Conservation (phyloP, 2,113 vertebrate genomes). For the Struthio camelus region DNA sequence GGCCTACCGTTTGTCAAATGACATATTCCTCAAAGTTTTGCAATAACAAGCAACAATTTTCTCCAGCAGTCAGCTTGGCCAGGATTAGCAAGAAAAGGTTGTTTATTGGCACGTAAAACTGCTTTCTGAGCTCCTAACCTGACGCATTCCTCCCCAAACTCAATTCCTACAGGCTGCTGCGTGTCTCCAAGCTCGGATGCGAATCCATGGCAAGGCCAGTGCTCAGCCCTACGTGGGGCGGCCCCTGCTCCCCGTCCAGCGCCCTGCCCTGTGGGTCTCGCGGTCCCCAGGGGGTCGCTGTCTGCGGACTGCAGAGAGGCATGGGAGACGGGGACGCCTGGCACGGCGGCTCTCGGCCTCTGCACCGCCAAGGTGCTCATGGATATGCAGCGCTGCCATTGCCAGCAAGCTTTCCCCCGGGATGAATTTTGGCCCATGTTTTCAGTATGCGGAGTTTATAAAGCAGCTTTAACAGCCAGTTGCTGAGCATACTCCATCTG, state of each 20-base stretch:
- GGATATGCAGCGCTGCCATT: rapidly evolving
- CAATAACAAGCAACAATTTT: neutral
- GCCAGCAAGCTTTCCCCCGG: neutral
- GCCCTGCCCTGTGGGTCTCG: neutral
- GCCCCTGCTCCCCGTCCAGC: neutral
- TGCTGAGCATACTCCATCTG: neutral
- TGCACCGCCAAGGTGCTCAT: rapidly evolving
- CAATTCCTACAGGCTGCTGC: neutral
- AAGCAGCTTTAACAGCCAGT: neutral
- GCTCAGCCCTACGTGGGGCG: neutral
- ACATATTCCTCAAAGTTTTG: rapidly evolving
- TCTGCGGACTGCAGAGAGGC: rapidly evolving
- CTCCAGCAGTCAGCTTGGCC: neutral
- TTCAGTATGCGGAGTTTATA: neutral
- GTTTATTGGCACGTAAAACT: neutral
- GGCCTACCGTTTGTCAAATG: rapidly evolving
- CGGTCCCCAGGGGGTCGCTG: neutral
- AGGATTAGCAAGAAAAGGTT: neutral
- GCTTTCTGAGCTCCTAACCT: rapidly evolving
- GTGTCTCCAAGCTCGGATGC: neutral
- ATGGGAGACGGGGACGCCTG: neutral
- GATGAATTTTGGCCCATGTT: neutral
- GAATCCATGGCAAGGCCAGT: neutral
- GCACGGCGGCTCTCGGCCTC: neutral
- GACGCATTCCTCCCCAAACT: neutral